phyloP scores from a whole-genome alignment of 1,140 invertebrate genomes.

The Meloidogyne exigua region DNA sequence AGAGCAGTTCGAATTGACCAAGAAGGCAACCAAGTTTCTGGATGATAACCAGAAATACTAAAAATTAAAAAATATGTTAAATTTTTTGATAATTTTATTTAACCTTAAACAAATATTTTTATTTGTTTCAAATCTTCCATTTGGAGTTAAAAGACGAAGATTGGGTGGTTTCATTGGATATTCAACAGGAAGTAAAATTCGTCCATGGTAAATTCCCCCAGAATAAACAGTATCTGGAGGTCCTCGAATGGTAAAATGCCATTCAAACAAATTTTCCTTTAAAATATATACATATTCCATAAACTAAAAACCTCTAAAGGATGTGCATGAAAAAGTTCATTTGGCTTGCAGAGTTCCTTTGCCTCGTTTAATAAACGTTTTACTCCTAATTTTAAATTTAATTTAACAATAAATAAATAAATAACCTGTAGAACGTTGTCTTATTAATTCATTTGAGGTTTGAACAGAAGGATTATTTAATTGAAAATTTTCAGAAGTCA shows the following conservation, averaged over 20 bases:
- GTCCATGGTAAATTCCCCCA: slow-evolving; percentile 68
- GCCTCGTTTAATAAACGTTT: slow-evolving; percentile 91
- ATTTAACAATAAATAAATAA: background rate
- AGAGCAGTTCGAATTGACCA: slow-evolving; percentile 80
- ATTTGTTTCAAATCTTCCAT: slow-evolving; percentile 87
- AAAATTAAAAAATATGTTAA: background rate
- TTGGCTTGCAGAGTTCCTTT: slow-evolving; percentile 76
- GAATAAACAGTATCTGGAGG: slow-evolving; percentile 57
- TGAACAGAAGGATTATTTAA: background rate
- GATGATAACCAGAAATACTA: slow-evolving; percentile 93
- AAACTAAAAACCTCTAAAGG: slow-evolving; percentile 74
- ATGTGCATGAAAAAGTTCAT: slow-evolving; percentile 84
- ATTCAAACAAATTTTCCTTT: slow-evolving; percentile 89
- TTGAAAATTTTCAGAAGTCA: slow-evolving; percentile 1
- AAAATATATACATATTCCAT: slow-evolving; percentile 25
- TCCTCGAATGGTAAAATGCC: slow-evolving; percentile 82
- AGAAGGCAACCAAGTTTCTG: slow-evolving; percentile 82
- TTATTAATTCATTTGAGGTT: background rate
- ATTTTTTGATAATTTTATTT: too few species aligned
- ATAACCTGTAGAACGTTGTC: slow-evolving; percentile 4
- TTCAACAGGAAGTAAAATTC: slow-evolving; percentile 82
- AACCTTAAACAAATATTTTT: slow-evolving; percentile 83
- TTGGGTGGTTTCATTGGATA: slow-evolving; percentile 97
- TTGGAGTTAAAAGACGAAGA: slow-evolving; percentile 90
- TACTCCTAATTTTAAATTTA: slow-evolving; percentile 72